Base-by-base conservation (phyloP, 2,113 vertebrate genomes). In the Phylloscopus whistleri region DNA sequence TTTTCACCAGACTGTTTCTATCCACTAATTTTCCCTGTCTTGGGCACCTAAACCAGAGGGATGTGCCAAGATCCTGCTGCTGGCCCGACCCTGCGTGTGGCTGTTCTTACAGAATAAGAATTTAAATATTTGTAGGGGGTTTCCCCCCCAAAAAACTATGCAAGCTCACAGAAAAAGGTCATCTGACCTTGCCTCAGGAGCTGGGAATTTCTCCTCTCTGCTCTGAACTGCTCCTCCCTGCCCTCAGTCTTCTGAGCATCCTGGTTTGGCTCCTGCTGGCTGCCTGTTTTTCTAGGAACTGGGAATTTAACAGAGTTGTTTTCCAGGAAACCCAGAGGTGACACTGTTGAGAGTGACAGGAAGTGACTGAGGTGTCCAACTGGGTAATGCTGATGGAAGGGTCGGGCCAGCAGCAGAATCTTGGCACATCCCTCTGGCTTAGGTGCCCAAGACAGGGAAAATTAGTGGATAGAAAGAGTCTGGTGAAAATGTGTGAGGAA, bases 91-190 rank as follows among this genome's bases (percentile, higher is more conserved):
- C 10, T 37, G 37, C 8, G 10, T 37, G 37, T 37, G 37, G 37
- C 37, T 37, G 8, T 37, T 37, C 37, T 37, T 37, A 37, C 37
- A 37, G 49, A 75, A 6, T 28, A 19, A 84, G 37, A 39, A 26
- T 59, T 62, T 20, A 24, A 39, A 79, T 7, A 11, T 26, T 26
- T 16, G 7, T 56, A 24, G 24, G 2, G 21, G 10, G 12, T 60
- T 66, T 33, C 6, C 1, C 2, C 2, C 3, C 16, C 2, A 0
- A 3, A 46, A 49, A 46, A 55, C 5, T 16, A 27, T 7, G 7
- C 27, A 58, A 63, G 41, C 13, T 59, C 14, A 2, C 5, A 67
- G 79, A 12, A 84, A 37, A 68, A 80, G 41, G 6, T 24, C 41
- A 33, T 1, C 46, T 55, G 59, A 37, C 62, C 26, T 91, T 6